These are phyloP conservation scores for Potamarius usumacintae DNA, from an alignment of 2,113 vertebrate genomes.

Conservation along the genomic window DNA sequence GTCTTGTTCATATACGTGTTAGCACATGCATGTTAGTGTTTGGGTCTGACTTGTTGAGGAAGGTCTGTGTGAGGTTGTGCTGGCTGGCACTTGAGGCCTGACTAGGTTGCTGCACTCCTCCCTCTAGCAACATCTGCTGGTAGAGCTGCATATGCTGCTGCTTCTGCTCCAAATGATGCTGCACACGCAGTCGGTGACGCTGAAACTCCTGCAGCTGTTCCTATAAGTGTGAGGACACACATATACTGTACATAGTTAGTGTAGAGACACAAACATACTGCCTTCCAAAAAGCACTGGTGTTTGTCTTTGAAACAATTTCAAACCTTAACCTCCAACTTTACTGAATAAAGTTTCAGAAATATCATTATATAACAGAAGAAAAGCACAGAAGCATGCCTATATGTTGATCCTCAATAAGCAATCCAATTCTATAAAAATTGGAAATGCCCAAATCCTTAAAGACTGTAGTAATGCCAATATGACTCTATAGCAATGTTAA, in stretches of 20 bases:
- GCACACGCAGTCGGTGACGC: conserved; percentile 90
- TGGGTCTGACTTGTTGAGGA: conserved; percentile 86
- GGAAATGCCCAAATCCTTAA: background rate
- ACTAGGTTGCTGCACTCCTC: conserved; percentile 87
- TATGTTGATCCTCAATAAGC: background rate
- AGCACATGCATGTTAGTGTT: background rate
- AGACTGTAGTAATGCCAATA: background rate
- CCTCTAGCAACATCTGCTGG: conserved; percentile 96
- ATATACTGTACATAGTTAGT: background rate
- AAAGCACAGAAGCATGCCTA: background rate
- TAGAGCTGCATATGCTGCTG: conserved; percentile 93
- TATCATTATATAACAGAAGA: background rate
- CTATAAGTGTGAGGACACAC: conserved; percentile 4
- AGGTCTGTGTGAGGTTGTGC: conserved; percentile 93
- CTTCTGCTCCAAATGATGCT: conserved; percentile 97
- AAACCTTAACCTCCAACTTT: background rate
- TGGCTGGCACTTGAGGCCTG: conserved; percentile 77
- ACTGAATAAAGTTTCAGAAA: background rate
- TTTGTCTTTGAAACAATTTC: background rate
- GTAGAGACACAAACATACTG: background rate
- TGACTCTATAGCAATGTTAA: background rate
- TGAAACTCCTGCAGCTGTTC: conserved; percentile 96
- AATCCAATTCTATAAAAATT: background rate
- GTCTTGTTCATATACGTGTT: background rate
- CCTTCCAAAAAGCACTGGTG: background rate